Base-by-base conservation (phyloP, 1,140 invertebrate genomes). In the Nylanderia fulva region DNA sequence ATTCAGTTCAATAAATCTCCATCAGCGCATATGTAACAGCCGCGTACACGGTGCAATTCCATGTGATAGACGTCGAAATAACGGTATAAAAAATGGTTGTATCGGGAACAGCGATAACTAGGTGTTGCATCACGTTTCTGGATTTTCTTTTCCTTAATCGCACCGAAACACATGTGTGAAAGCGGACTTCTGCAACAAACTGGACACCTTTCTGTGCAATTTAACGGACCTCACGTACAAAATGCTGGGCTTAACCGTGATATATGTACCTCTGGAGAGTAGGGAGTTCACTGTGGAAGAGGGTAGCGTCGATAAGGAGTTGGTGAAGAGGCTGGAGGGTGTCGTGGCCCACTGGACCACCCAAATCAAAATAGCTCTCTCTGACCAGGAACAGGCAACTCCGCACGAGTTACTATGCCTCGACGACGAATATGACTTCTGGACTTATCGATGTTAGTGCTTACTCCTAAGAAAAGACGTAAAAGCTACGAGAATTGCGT, bases 381-480 rank as follows among this genome's bases (percentile, higher is more conserved):
- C 96, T 88, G 97, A 98, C 91, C 95, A 95, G 79, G 96, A 97
- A 64, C 96, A 97, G 74, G 96, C 96, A 36, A 96, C 96, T 8
- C 95, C 96, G 42, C 96, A 97, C 64, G 97, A 98, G 90, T 94
- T 97, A 21, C 93, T 96, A n/a, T 97, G 97, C 48, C 97, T 98
- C 0, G 95, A 96, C n/a, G 98, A 98, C 91, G 98, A 98, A 95
- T 98, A 97, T 90, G 96, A 98, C 83, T 98, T 98, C 94, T 98
- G 98, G 98, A 95, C 96, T 89, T 97, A 98, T 91, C 95, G 98
- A 94, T 97, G 97, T 97, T 93, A 96, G 96, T 95, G 71, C 21
- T 48, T 63, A 42, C 48, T 24, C 8, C 13, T 42, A 33, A 39
- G n/a, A 2, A 72, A 60, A 42, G 36, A 58, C 21, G n/a, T 48